These are phyloP conservation scores for Elaphurus davidianus DNA, from an alignment of 2,113 vertebrate genomes.

Conservation along the genomic window DNA sequence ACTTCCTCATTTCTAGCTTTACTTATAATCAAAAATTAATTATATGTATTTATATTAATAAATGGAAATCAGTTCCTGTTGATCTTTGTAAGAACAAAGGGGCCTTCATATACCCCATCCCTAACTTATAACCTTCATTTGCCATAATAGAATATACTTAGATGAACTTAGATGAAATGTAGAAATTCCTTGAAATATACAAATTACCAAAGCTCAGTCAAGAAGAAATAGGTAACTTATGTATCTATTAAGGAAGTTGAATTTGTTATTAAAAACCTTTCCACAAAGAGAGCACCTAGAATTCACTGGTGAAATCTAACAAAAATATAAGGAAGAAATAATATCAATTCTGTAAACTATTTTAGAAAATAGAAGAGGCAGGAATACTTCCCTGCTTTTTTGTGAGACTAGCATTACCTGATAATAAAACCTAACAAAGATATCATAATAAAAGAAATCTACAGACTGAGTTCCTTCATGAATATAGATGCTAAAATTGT, in stretches of 20 bases:
- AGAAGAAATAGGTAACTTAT: neutral
- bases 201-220: neutral
- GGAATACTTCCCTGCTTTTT: neutral
- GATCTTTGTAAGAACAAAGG: neutral
- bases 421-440: neutral
- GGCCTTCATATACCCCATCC: neutral
- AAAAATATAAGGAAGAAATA: neutral
- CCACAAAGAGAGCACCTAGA: neutral
- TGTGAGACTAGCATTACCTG: neutral
- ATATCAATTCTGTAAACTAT: neutral
- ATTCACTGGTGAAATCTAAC: neutral
- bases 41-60: neutral
- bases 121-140: neutral
- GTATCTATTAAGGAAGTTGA: neutral
- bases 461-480: neutral
- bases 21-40: neutral
- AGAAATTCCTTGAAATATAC: neutral
- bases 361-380: neutral
- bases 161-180: neutral
- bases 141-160: neutral
- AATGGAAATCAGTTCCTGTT: neutral
- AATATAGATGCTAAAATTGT: neutral
- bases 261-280: neutral
- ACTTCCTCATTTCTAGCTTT: neutral
- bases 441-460: neutral